These are phyloP conservation scores for Halocynthia aurantium DNA, from an alignment of 23 tunicate species.

Conservation along the genomic window DNA sequence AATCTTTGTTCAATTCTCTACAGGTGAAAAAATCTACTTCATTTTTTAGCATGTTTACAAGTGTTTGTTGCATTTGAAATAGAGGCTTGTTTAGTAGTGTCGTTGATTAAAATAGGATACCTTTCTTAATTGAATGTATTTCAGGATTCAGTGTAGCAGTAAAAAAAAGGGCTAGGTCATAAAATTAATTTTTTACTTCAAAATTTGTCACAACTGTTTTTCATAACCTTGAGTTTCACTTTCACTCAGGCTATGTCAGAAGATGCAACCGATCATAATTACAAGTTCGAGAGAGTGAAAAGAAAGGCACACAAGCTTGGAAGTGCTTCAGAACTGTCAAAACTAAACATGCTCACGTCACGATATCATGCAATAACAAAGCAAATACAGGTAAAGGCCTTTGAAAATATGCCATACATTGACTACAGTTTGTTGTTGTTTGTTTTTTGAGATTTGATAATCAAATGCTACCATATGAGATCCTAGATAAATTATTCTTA, in stretches of 20 bases:
- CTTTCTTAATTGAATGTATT: no score
- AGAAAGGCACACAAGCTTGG: conserved; percentile 80
- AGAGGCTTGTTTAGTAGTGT: no score
- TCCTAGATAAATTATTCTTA: background rate
- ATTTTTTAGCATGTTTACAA: no score
- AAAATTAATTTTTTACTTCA: background rate
- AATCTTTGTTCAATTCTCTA: conserved; percentile 58
- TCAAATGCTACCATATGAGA: background rate
- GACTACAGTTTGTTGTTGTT: background rate
- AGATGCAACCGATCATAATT: conserved; percentile 81
- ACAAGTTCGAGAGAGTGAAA: conserved; percentile 83
- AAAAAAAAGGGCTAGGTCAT: no score
- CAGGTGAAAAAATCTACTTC: conserved; percentile 33
- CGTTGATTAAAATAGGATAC: no score
- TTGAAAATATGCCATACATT: no score
- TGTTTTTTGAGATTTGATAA: background rate
- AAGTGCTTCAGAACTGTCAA: conserved; percentile 38
- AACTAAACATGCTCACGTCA: conserved; percentile 58
- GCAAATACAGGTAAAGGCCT: conserved; percentile 48
- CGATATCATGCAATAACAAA: conserved; percentile 71
- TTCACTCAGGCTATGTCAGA: conserved; percentile 64
- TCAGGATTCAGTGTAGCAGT: no score
- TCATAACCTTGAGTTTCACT: background rate
- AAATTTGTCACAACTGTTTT: background rate
- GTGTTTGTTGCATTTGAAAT: no score